phyloP scores from a whole-genome alignment of 2,113 vertebrate genomes.

The Vireo altiloquus region DNA sequence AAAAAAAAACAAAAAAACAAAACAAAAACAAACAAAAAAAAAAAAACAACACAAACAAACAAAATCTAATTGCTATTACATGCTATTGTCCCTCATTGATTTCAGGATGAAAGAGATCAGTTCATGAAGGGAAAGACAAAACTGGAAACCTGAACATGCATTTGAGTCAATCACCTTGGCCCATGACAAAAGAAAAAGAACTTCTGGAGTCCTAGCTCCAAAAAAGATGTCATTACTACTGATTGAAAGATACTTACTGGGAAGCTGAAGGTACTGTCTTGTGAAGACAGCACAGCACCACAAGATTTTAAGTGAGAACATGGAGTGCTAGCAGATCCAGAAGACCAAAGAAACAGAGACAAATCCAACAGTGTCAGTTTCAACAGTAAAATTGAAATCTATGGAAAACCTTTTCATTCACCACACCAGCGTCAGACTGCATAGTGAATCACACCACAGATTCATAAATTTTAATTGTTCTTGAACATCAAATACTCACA shows the following conservation, averaged over 20 bases:
- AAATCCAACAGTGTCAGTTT: background rate
- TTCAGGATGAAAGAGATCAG: background rate
- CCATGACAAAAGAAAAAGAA: background rate
- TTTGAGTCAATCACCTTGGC: background rate
- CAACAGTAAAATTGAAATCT: background rate
- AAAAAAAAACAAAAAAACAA: background rate
- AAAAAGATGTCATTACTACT: background rate
- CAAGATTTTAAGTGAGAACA: background rate
- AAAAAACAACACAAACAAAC: background rate
- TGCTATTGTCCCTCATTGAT: background rate
- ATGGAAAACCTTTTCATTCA: background rate
- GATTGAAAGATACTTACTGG: fast-evolving
- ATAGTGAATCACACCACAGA: background rate
- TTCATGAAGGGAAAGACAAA: background rate
- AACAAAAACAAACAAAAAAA: background rate
- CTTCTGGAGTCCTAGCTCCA: background rate
- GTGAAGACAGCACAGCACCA: background rate
- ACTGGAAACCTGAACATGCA: background rate
- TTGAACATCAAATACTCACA: background rate
- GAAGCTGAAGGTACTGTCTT: background rate
- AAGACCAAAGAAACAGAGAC: background rate
- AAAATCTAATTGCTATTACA: background rate
- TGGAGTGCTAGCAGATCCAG: background rate
- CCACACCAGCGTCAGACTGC: background rate
- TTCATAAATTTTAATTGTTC: background rate